phyloP scores from a whole-genome alignment of 2,888 invertebrate species.

The Choristoneura rosaceana region DNA sequence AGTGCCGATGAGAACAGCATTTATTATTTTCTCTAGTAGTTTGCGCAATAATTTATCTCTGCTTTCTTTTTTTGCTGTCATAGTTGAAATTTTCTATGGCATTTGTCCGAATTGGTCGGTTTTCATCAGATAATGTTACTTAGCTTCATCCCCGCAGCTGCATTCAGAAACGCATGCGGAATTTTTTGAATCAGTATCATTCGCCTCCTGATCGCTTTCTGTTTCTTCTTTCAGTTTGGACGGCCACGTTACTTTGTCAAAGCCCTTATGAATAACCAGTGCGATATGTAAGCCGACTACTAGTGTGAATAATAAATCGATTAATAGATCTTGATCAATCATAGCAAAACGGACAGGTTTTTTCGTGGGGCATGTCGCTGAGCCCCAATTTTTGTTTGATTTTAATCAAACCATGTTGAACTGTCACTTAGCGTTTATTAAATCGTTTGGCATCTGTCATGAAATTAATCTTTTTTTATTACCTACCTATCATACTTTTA shows the following conservation, averaged over 20 bases:
- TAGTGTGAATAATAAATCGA: constrained; percentile 7
- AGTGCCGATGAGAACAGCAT: constrained; percentile 63
- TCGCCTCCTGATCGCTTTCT: background rate
- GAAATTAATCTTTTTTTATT: background rate
- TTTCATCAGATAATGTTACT: background rate
- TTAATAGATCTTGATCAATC: background rate
- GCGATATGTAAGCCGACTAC: constrained; percentile 1
- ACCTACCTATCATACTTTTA: background rate
- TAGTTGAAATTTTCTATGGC: background rate
- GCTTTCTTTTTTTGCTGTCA: constrained; percentile 4
- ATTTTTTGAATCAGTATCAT: background rate
- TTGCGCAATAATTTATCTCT: background rate
- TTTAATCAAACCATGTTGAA: background rate
- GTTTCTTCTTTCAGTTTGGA: background rate
- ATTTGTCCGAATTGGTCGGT: background rate
- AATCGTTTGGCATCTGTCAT: background rate
- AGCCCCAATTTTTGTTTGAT: constrained; percentile 11
- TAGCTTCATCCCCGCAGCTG: background rate
- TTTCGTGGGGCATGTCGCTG: constrained; percentile 5
- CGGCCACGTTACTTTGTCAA: constrained; percentile 2
- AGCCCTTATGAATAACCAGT: background rate
- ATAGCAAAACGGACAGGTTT: background rate
- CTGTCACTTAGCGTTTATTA: background rate
- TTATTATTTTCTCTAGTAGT: constrained; percentile 57
- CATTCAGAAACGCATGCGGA: constrained; percentile 9